Percentiles rank a stretch among this genome's conserved stretches.
Conservation (phyloP, 2,797 vertebrate species). For the Paguma larvata region DNA sequence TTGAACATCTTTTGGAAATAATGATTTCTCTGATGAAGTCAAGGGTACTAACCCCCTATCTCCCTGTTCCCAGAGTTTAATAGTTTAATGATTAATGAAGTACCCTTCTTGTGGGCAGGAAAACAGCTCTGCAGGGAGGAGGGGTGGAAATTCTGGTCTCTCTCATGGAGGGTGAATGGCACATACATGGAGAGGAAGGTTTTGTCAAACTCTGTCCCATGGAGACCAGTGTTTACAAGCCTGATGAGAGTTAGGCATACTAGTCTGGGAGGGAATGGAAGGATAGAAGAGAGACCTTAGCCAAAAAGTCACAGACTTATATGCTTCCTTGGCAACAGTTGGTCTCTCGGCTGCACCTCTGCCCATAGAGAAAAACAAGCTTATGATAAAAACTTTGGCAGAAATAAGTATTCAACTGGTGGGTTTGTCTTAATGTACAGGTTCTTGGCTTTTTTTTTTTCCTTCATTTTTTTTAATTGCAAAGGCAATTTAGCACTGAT, state of each 20-base stretch:
- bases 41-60: background rate
- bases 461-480: background rate
- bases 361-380: background rate
- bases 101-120: background rate
- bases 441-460: background rate
- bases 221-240: background rate
- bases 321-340: background rate
- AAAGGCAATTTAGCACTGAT: constrained; percentile 37
- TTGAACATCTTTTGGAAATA: constrained; percentile 13
- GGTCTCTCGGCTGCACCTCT: background rate
- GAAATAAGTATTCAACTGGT: background rate
- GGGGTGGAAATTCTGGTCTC: background rate
- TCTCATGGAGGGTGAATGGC: background rate
- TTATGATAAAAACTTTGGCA: background rate
- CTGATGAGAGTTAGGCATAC: background rate
- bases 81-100: background rate
- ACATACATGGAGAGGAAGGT: background rate
- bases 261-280: background rate
- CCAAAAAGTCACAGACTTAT: background rate
- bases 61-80: background rate
- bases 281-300: background rate
- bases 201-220: background rate
- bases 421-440: background rate
- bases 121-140: background rate
- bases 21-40: background rate